Evolutionary conservation across 2,113 vertebrate species (phyloP).

Genomic region (Pontoporia blainvillei): DNA sequence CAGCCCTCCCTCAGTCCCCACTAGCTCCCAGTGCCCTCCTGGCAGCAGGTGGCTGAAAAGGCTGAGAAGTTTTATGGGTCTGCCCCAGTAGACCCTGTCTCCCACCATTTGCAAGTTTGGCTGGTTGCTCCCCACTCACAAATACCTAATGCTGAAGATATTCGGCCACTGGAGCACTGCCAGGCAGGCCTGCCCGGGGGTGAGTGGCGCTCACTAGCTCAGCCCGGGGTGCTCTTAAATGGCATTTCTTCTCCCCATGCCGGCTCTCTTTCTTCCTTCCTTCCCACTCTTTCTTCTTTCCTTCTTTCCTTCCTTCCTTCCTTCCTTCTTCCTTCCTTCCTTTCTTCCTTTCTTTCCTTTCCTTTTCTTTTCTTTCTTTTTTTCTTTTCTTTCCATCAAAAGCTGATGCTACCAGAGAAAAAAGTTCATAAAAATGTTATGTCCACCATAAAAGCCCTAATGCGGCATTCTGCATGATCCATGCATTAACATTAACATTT

Average conservation of each 20-base stretch:
- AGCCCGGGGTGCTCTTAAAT: background rate
- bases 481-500: constrained; percentile 81
- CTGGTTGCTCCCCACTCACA: constrained; percentile 19
- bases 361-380: background rate
- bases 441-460: constrained; percentile 80
- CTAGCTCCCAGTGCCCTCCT: background rate
- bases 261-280: background rate
- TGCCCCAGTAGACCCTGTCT: constrained; percentile 53
- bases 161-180: background rate
- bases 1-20: background rate
- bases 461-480: constrained; percentile 78
- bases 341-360: too few relatives aligned
- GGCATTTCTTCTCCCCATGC: background rate
- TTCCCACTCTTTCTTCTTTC: background rate
- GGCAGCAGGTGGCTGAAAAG: constrained; percentile 47
- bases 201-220: accelerated
- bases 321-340: background rate
- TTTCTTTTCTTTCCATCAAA: constrained; percentile 67
- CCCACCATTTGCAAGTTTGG: constrained; percentile 46
- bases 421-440: constrained; percentile 82
- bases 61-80: constrained; percentile 58
- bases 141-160: constrained; percentile 59
- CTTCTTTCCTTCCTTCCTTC: accelerated
- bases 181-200: background rate
- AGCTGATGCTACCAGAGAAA: constrained; percentile 75